phyloP scores from a whole-genome alignment of 2,797 vertebrate species.

The Remorina albescens region DNA sequence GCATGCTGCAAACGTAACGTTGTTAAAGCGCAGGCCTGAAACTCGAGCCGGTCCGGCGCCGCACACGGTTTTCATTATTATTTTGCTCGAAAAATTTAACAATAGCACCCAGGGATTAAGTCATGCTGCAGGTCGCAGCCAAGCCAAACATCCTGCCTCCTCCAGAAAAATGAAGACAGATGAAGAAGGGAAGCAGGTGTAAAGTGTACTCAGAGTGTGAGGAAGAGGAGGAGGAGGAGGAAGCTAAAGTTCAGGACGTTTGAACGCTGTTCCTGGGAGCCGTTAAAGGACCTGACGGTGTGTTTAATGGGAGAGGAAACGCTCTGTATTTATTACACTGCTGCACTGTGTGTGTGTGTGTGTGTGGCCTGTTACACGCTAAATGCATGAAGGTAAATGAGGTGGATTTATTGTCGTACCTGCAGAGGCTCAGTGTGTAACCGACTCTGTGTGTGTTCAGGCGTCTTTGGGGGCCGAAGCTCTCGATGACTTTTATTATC shows the following conservation, averaged over 20 bases:
- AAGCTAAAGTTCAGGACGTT: conserved; percentile 26
- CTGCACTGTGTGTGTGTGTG: conserved; percentile 26
- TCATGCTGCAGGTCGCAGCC: conserved; percentile 79
- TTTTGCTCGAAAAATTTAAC: conserved; percentile 74
- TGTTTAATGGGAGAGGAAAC: conserved; percentile 35
- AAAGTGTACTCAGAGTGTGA: conserved; percentile 65
- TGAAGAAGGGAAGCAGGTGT: conserved; percentile 84
- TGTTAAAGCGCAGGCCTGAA: conserved; percentile 81
- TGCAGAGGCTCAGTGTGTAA: background rate
- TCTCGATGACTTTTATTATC: too few relatives aligned
- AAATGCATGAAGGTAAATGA: conserved; percentile 1
- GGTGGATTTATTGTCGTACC: conserved; percentile 2
- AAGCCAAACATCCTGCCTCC: conserved; percentile 86
- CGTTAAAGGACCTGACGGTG: conserved; percentile 31
- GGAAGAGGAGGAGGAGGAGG: background rate
- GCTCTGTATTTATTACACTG: conserved; percentile 45
- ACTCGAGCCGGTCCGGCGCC: conserved; percentile 62
- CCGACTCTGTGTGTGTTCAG: too few relatives aligned
- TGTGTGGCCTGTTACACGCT: background rate
- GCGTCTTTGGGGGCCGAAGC: too few relatives aligned
- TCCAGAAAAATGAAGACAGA: conserved; percentile 78
- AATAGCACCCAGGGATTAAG: conserved; percentile 86
- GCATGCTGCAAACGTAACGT: conserved; percentile 76
- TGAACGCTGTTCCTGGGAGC: background rate
- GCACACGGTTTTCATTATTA: conserved; percentile 87